These are phyloP conservation scores for Jacana jacana DNA, from an alignment of 2,113 vertebrate genomes.

Conservation along the genomic window DNA sequence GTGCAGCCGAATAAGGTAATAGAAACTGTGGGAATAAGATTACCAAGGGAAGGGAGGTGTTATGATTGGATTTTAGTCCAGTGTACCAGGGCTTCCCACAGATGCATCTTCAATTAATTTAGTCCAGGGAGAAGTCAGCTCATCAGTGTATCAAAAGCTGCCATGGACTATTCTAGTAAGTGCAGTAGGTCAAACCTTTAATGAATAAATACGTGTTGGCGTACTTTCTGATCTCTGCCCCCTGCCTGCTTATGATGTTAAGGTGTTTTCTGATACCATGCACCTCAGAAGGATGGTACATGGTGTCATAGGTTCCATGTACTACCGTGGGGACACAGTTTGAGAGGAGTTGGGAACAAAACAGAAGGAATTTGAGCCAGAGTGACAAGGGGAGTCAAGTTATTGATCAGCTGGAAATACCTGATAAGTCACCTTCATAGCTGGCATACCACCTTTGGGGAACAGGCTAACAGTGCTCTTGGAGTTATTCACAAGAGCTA, in stretches of 20 bases:
- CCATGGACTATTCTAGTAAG: background rate
- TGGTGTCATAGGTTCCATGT: background rate
- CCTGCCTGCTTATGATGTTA: background rate
- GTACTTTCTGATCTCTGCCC: background rate
- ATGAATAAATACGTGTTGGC: background rate
- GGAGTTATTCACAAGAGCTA: background rate
- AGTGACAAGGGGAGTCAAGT: background rate
- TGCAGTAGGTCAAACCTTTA: background rate
- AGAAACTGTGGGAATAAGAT: background rate
- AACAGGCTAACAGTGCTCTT: background rate
- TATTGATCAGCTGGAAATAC: background rate
- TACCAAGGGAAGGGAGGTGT: background rate
- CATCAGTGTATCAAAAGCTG: background rate
- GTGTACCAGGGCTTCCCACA: background rate
- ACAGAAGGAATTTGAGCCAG: background rate
- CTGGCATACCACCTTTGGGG: background rate
- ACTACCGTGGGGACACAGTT: background rate
- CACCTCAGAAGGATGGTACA: background rate
- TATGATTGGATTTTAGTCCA: constrained; percentile 14
- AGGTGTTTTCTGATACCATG: rapidly evolving
- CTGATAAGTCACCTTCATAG: background rate
- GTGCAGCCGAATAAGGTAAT: constrained; percentile 96
- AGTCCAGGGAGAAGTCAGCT: background rate
- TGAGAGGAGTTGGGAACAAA: rapidly evolving
- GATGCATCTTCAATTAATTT: constrained; percentile 33